These are phyloP conservation scores for Aspidoscelis tigris DNA, from an alignment of 2,113 vertebrate species.

Conservation along the genomic window DNA sequence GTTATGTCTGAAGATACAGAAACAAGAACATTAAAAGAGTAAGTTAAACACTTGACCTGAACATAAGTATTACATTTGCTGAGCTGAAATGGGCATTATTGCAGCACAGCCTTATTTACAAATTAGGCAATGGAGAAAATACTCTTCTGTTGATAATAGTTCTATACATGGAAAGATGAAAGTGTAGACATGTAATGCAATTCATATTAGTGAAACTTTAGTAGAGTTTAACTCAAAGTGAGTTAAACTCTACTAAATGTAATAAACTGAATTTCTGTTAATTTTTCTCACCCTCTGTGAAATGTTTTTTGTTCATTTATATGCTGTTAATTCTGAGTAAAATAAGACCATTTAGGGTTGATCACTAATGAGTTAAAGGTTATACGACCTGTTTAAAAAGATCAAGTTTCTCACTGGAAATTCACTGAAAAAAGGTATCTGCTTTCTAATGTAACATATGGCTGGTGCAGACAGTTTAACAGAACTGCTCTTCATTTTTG, in stretches of 20 bases:
- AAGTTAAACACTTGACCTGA: conserved; percentile 65
- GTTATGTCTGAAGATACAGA: conserved; percentile 97
- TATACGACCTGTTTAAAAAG: not conserved
- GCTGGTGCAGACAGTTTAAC: no score
- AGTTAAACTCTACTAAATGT: no score
- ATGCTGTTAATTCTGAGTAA: not conserved
- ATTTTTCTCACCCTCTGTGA: not conserved
- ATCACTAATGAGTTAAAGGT: not conserved
- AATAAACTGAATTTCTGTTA: not conserved
- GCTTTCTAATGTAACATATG: no score
- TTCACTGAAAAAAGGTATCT: no score
- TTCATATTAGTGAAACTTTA: not conserved
- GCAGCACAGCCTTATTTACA: not conserved
- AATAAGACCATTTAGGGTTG: not conserved
- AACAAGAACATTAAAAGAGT: conserved; percentile 93
- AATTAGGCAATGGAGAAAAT: not conserved
- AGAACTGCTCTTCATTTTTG: not conserved
- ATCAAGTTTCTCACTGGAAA: no score
- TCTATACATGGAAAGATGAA: not conserved
- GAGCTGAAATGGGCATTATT: not conserved
- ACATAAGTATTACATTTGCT: not conserved
- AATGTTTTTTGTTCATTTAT: not conserved
- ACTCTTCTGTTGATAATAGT: no score
- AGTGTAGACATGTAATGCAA: not conserved
- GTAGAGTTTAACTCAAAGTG: not conserved